Conservation (phyloP, 2,797 vertebrate genomes). For the Dryobates pubescens region DNA sequence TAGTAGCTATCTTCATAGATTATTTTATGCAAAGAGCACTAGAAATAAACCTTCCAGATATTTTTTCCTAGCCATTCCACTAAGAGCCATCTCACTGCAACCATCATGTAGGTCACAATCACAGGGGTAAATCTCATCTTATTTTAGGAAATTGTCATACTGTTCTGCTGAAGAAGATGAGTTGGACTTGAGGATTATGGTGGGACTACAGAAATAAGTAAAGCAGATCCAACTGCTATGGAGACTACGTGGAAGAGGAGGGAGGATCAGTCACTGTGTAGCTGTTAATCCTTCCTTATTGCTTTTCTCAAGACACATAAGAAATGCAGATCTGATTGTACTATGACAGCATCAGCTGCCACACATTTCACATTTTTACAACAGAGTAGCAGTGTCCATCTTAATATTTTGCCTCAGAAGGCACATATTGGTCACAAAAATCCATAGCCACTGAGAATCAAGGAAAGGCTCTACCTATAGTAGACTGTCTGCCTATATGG, state of each 20-base stretch:
- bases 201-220: background rate
- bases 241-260: background rate
- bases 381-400: too few species aligned
- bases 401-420: background rate
- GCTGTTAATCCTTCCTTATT: background rate
- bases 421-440: background rate
- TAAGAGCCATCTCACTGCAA: background rate
- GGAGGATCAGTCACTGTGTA: background rate
- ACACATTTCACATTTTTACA: fast-evolving
- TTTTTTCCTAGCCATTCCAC: background rate
- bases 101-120: background rate
- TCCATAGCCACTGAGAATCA: background rate
- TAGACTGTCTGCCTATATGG: fast-evolving
- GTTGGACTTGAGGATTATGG: background rate
- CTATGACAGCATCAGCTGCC: background rate
- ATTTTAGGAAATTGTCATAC: background rate
- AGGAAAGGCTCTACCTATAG: background rate
- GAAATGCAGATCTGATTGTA: background rate
- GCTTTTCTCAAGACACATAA: background rate
- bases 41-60: background rate
- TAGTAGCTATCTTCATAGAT: background rate
- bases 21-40: background rate
- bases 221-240: background rate
- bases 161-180: background rate
- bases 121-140: background rate